Base-by-base conservation (phyloP, 2,797 vertebrate genomes). In the Lepus townsendii region DNA sequence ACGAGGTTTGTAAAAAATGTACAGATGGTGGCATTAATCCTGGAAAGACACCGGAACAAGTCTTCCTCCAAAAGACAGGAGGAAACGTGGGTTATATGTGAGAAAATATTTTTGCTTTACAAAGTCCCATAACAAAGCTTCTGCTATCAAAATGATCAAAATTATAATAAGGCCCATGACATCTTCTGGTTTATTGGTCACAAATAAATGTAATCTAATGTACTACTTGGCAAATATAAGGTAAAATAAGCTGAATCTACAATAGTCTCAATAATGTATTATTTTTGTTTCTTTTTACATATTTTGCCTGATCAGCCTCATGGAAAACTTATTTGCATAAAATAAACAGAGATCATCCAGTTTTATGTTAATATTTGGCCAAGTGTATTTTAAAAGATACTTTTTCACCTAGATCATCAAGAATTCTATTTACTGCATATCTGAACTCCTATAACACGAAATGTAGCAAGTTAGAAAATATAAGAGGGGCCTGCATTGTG, bases 401-500 rank as follows among this genome's bases (percentile, higher is more conserved):
- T 80, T 47, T 66, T 47, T 69, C 88, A 30, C 5, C 16, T 83
- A 22, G 19, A 88, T 77, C 65, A 88, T 71, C 42, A 93, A 96
- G 19, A 93, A 78, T 93, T 91, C 47, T 88, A 88, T 54, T 76
- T 83, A 95, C 68, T 84, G 17, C 75, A 32, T 96, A 92, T 32
- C 86, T 94, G n/a, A 84, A 22, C 24, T 84, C 22, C 54, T 22
- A 26, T 12, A 75, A 50, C 35, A 95, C 6, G 22, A 77, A 84
- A 80, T 57, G 1, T 30, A 87, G 91, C 47, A 80, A 90, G 16
- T 63, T 92, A 91, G 77, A 94, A 95, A 91, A 91, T 22, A 2
- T 30, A 82, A 75, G n/a, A 26, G 5, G 42, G 8, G 42, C 42
- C 42, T 47, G 42, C 42, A 47, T 47, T 47, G 42, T 47, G 42